These are phyloP conservation scores for Drosophila jambulina DNA, from an alignment of 1,140 invertebrate genomes.

Conservation along the genomic window DNA sequence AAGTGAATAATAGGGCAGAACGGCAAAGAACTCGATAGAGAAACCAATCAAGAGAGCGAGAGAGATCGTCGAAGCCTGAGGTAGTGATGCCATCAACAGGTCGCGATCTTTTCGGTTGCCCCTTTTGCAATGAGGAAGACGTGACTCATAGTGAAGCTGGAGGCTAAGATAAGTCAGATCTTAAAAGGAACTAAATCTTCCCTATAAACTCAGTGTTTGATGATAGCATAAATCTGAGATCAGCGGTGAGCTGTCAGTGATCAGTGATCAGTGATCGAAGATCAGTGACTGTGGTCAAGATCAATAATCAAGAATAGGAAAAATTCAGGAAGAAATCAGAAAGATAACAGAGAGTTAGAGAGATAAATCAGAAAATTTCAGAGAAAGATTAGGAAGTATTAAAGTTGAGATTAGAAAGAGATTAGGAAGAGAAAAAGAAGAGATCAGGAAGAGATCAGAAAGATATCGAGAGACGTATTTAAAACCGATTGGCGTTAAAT, in stretches of 20 bases:
- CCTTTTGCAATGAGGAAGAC: background rate
- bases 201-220: background rate
- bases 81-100: background rate
- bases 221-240: background rate
- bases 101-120: background rate
- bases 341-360: too few relatives aligned
- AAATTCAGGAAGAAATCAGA: background rate
- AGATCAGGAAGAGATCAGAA: too few relatives aligned
- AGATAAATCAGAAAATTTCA: too few relatives aligned
- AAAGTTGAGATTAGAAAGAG: too few relatives aligned
- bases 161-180: background rate
- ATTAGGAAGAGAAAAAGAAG: too few relatives aligned
- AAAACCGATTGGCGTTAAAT: too few relatives aligned
- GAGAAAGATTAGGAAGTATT: too few relatives aligned
- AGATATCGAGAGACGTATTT: too few relatives aligned
- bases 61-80: background rate
- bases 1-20: background rate
- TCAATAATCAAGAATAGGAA: background rate
- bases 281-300: conserved; percentile 7
- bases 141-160: background rate
- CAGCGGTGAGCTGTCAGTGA: background rate
- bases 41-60: background rate
- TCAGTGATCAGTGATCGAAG: background rate
- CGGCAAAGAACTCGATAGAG: background rate
- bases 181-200: background rate